Base-by-base conservation (phyloP, 2,113 vertebrate species). In the Myiozetetes cayanensis region DNA sequence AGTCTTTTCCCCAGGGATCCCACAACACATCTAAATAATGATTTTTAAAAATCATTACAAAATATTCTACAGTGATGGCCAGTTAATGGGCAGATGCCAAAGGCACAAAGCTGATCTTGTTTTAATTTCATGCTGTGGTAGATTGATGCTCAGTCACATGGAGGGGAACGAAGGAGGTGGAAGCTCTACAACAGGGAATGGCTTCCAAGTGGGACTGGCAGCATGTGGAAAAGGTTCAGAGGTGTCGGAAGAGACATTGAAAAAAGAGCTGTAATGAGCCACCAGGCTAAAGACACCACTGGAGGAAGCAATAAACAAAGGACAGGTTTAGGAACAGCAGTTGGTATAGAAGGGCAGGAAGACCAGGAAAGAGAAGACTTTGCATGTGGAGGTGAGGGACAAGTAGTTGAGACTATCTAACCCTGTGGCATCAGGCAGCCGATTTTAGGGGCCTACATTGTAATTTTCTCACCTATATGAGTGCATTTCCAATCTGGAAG, bases 11-110 rank as follows among this genome's bases (percentile, higher is more conserved):
- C 35, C 62, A 43, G 23, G 20, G 16, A 86, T 43, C 21, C 35
- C 17, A 47, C 21, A 47, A 46, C 10, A 59, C 13, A 83, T 13
- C 5, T 59, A 68, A 68, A 21, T 35, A 76, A 27, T 30, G 15
- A 10, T 39, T 61, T 49, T 46, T 14, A 7, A 0, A 2, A 8
- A 28, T 8, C 0, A 18, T 8, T 27, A 23, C 15, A 37, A 62
- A 84, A n/a, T 37, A 25, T 35, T 82, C 9, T 12, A 6, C 1
- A 4, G 3, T 9, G 50, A 9, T 31, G 23, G 22, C 13, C 53
- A 80, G 44, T 35, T 66, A 37, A 58, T 33, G 72, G 31, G 20
- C 3, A 14, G 50, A 44, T 47, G 11, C 62, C 70, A 50, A 73
- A 74, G 44, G 50, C 39, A 37, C 39, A 24, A 65, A 67, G 28